A percentile compares a stretch with the other conserved stretches of the same genome.
These are phyloP conservation scores for Neodiprion fabricii DNA, from an alignment of 1,140 invertebrate genomes.

Conservation along the genomic window DNA sequence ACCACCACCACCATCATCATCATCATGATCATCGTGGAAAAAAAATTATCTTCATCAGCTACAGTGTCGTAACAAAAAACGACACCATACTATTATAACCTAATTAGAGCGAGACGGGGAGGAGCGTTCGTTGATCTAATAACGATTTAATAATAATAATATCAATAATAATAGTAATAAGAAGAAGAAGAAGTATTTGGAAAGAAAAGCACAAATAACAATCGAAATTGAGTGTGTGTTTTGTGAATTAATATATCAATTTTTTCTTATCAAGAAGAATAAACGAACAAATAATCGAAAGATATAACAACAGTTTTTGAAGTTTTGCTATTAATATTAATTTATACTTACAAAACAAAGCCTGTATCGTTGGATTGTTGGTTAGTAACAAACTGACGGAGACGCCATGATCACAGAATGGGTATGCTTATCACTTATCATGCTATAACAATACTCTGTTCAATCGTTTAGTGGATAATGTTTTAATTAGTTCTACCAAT, in stretches of 20 bases:
- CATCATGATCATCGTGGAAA: neutral
- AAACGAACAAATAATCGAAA: too few relatives aligned
- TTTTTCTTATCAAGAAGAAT: neutral
- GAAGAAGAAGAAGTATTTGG: neutral
- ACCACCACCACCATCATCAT: neutral
- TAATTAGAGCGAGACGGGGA: neutral
- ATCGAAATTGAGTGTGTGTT: neutral
- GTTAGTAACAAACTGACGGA: constrained; percentile 10
- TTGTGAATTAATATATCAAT: neutral
- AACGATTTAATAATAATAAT: neutral
- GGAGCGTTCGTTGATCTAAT: neutral
- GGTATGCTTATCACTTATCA: constrained; percentile 35
- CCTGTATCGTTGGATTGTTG: neutral
- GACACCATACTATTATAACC: neutral
- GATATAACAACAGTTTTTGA: too few relatives aligned
- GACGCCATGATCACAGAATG: constrained; percentile 49
- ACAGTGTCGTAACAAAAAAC: neutral
- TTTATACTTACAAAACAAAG: neutral
- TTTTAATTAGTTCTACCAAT: too few relatives aligned
- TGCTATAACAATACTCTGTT: too few relatives aligned
- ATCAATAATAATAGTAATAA: neutral
- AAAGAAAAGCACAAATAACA: too few relatives aligned
- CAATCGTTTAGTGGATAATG: too few relatives aligned
- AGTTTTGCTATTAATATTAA: neutral
- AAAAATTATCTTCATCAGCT: too few relatives aligned